Conservation (phyloP, 2,113 vertebrate species). For the Upupa epops region DNA sequence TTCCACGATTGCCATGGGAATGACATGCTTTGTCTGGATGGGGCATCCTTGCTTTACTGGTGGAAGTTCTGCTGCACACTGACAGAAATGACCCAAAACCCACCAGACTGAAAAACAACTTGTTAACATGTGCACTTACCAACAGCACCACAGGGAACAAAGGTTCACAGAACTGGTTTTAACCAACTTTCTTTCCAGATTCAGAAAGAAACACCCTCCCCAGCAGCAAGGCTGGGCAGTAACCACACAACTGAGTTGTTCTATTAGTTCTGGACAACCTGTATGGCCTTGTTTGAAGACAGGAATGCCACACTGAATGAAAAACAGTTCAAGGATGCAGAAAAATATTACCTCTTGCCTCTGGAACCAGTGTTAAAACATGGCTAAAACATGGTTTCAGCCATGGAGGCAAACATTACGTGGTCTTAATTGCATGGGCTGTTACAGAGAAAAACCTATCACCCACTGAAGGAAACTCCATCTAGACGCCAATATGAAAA, state of each 20-base stretch:
- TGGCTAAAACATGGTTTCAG: neutral
- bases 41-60: neutral
- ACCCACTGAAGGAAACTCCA: neutral
- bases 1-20: neutral
- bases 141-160: neutral
- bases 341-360: neutral
- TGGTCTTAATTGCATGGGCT: neutral
- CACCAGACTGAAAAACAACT: neutral
- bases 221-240: rapidly evolving
- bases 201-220: neutral
- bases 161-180: neutral
- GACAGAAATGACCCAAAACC: neutral
- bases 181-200: neutral
- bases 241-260: neutral
- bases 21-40: neutral
- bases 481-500: neutral
- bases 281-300: rapidly evolving
- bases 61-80: neutral
- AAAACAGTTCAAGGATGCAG: neutral
- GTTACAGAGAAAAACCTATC: neutral
- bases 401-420: neutral
- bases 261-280: neutral
- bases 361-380: neutral
- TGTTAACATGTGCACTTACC: neutral
- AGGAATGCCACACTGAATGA: neutral